Evolutionary conservation across 1,140 invertebrate species (phyloP).

Genomic region (Hestina assimilis): DNA sequence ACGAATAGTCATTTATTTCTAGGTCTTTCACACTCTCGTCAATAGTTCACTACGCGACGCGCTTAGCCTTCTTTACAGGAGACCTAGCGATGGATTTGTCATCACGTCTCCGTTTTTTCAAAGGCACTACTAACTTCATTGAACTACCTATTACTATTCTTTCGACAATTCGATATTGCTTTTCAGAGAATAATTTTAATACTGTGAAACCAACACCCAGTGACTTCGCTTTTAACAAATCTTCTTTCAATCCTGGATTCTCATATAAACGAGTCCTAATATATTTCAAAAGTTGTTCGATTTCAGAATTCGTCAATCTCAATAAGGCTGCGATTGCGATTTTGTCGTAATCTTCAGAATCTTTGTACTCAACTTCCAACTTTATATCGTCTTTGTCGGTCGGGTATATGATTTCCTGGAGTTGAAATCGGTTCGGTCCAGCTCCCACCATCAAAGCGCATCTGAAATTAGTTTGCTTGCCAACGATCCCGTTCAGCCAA

Average conservation of each 20-base stretch:
- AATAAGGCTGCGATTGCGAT: conserved; percentile 55
- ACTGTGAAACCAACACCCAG: conserved; percentile 59
- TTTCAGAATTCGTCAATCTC: conserved; percentile 46
- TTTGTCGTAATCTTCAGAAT: conserved; percentile 67
- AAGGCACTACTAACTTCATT: conserved; percentile 37
- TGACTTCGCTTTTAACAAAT: conserved; percentile 56
- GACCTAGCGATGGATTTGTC: conserved; percentile 42
- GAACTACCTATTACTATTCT: conserved; percentile 48
- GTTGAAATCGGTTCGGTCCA: conserved; percentile 63
- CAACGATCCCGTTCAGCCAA: conserved; percentile 55
- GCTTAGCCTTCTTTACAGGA: conserved; percentile 43
- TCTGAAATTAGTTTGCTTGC: conserved; percentile 52
- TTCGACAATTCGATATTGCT: conserved; percentile 57
- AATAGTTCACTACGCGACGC: conserved; percentile 3
- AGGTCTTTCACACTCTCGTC: conserved; percentile 17
- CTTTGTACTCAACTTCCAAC: conserved; percentile 55
- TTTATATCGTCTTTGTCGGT: conserved; percentile 39
- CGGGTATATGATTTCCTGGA: conserved; percentile 63
- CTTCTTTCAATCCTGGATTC: conserved; percentile 47
- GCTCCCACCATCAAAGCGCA: conserved; percentile 59
- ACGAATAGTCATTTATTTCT: conserved; percentile 34
- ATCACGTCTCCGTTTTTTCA: conserved; percentile 46
- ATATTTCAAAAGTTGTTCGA: conserved; percentile 50
- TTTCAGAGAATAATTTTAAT: conserved; percentile 51
- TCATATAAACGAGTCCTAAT: conserved; percentile 55